Base-by-base conservation (phyloP, 2,888 invertebrate species). In the Sericinus montela region DNA sequence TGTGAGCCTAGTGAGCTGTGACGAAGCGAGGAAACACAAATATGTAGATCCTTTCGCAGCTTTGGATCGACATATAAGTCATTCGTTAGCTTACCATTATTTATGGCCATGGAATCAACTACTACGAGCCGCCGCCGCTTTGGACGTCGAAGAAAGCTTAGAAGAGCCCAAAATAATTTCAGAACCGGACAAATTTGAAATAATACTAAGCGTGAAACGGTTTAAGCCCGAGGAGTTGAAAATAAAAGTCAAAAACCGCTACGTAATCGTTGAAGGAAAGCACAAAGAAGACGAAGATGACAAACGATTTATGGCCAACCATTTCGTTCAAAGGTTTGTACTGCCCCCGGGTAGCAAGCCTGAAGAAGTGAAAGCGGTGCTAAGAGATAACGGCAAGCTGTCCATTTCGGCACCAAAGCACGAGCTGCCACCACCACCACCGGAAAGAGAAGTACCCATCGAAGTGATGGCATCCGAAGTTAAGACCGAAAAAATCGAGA, bases 21-120 rank as follows among this genome's bases (percentile, higher is more conserved):
- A 73, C 48, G 62, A 80, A 41, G 56, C 60, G 23, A 72, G 63
- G 51, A 67, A 64, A 42, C 72, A 70, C 52, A 62, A 60, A 39
- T 59, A 69, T 15, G 76, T 77, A 19, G 84, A 85, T 48, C 84
- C 84, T 1, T 82, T 87, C 58, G 62, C 75, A 0, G 67, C 74
- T 1, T 58, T 87, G 44, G 87, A 88, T 55, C 65, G 69, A 11
- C 86, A 84, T 25, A 61, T 87, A 32, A 72, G 80, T 3, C 81
- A 87, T 62, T 69, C 76, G 30, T 66, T 84, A 13, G 71, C 79
- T 0, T 76, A 79, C 63, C 78, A 81, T 62, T 78, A 82, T 56
- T 67, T 86, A 37, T 85, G 85, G 87, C 85, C 86, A 3, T 88
- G 86, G 86, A 80, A 73, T 53, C 80, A 83, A 53, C 71, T 87